Evolutionary conservation across 2,888 invertebrate species (phyloP), one percentile per base, ranked within the genome.

Genomic region (Sceliomorpha sp.): DNA sequence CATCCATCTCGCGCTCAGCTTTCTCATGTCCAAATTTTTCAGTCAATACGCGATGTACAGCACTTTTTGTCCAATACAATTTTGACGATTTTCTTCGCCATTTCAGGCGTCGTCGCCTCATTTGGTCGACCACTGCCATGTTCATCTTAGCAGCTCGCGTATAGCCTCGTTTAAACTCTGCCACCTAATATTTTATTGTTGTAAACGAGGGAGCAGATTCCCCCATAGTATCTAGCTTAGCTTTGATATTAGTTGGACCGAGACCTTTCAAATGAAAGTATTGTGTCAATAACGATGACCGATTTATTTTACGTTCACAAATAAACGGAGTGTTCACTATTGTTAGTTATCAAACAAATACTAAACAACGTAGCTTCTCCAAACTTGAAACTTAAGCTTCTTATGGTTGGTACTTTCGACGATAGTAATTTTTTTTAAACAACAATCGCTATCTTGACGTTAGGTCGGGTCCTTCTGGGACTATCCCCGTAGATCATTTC

Each of bases 61-160:
- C 15, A 37, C 34, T 47, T 47, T 17, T 47, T 50, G 14, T 13
- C 14, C 36, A 36, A 14, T 14, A 14, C 14, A 2, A 36, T 15
- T 36, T 36, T 36, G 36, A 14, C 20, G 27, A 20, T n/a, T 50
- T 31, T 13, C 10, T 5, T 2, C 20, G 24, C 24, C 2, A 24
- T 51, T n/a, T 27, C 50, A 7, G 13, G 14, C 13, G 36, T 36
- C 15, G 64, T 56, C 31, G 50, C 71, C 42, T 50, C 55, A 47
- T 55, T 66, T 50, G 67, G 70, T 10, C 74, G 53, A 62, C 66
- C 70, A 34, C 69, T 70, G 62, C 59, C 58, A 51, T 71, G 39
- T 40, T 69, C 66, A 40, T 73, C 72, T 53, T 24, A 42, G 39
- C 47, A 68, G 68, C 55, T 72, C 34, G 40, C n/a, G n/a, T 73